Evolutionary conservation across 1,140 invertebrate species (phyloP), one percentile per base, ranked within the genome.

Genomic region (Magallana angulata): DNA sequence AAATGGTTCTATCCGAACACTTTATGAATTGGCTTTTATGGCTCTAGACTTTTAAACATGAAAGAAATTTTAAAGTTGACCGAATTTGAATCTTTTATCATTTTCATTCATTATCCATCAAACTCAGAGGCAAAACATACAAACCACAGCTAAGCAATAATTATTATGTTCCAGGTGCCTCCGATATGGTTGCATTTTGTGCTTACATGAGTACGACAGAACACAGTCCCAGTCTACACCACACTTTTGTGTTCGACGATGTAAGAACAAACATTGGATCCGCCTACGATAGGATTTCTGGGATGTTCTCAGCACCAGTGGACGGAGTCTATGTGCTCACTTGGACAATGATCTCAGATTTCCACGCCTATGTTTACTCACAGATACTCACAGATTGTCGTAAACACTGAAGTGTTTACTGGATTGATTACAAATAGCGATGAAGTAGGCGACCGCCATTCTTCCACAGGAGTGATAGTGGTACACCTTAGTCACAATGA

Each of bases 201-300:
- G 64, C 80, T 1, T 85, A 71, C 16, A 56, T 85, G 62, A 57
- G 36, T 76, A 24, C 56, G 11, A 71, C 12, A 30, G 84, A 85
- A 24, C 14, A n/a, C 12, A 57, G 7, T 36, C 84, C 84, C 57
- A 60, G 84, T 48, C 18, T 36, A 16, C 62, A 71, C 57, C 84
- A 85, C 36, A 68, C 56, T 24, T 57, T 85, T 1, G 68, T 71
- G 16, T 85, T 85, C 18, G 84, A 85, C 24, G 84, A 57, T 36
- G 36, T 76, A 1, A 68, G 57, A 85, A 85, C 84, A 36, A 85
- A 85, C 24, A 85, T 85, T 56, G n/a, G 62, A 56, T 36, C 24
- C 12, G 84, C 57, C 30, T 85, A 85, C 62, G 57, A 76, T 48
- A 59, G 36, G 18, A 56, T 24, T 12, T 36, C 30, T 11, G 84